These are phyloP conservation scores for Conus canariensis DNA, from an alignment of 2,888 invertebrate genomes.

Conservation along the genomic window DNA sequence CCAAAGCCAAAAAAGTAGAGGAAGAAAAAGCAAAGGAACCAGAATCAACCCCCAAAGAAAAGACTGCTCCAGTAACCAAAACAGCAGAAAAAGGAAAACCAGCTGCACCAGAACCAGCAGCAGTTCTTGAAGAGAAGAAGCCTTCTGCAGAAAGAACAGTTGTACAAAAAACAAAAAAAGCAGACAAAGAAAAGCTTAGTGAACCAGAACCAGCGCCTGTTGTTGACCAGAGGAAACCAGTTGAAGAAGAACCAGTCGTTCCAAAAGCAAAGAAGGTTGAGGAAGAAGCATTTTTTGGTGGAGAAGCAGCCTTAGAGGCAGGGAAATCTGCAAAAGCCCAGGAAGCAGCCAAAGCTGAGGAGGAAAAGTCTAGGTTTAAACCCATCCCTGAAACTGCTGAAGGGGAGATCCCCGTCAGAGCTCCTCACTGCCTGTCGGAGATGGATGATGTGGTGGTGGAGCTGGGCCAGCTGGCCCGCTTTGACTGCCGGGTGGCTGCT, in stretches of 20 bases:
- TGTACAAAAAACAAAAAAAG: neutral
- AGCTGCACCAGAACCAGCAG: neutral
- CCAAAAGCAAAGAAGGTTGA: neutral
- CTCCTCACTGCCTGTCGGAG: slow-evolving; percentile 66
- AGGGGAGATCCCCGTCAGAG: slow-evolving; percentile 13
- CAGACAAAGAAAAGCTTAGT: neutral
- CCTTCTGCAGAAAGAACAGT: neutral
- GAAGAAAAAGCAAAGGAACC: slow-evolving; percentile 25
- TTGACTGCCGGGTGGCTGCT: slow-evolving; percentile 75
- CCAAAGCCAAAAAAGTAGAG: neutral
- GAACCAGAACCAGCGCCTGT: slow-evolving; percentile 20
- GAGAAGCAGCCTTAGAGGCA: neutral
- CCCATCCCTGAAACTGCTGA: slow-evolving; percentile 34
- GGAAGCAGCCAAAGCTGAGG: slow-evolving; percentile 17
- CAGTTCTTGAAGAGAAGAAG: neutral
- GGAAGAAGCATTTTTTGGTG: neutral
- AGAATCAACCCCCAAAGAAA: slow-evolving; percentile 7
- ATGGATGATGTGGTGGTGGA: slow-evolving; percentile 72
- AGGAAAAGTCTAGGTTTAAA: slow-evolving; percentile 13
- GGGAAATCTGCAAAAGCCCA: slow-evolving; percentile 6
- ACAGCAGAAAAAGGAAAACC: neutral
- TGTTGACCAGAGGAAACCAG: slow-evolving; percentile 33
- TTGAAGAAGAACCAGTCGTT: slow-evolving; percentile 35
- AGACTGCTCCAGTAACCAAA: neutral
- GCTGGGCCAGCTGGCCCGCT: slow-evolving; percentile 70